phyloP scores from a whole-genome alignment of 2,888 invertebrate species.

The Baccha elongata region DNA sequence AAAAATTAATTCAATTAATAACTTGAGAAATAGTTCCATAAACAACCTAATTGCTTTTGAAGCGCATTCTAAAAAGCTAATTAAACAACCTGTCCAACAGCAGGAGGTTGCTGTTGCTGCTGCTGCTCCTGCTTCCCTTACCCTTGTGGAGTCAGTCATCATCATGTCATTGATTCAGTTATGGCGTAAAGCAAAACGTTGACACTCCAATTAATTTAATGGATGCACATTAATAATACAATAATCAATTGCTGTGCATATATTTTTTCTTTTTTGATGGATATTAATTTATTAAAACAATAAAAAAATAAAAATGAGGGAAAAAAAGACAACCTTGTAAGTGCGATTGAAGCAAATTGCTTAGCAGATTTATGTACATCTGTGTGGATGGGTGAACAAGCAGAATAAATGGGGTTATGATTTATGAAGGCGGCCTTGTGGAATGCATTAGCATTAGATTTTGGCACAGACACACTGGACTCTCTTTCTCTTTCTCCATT shows the following conservation, averaged over 20 bases:
- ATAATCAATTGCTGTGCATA: constrained; percentile 52
- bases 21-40: constrained; percentile 55
- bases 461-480: constrained; percentile 46
- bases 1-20: constrained; percentile 46
- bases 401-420: constrained; percentile 58
- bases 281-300: constrained; percentile 57
- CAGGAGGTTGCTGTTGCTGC: constrained; percentile 11
- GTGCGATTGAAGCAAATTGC: constrained; percentile 30
- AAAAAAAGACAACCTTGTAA: constrained; percentile 2
- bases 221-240: constrained; percentile 64
- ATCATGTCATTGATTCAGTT: constrained; percentile 48
- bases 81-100: constrained; percentile 30
- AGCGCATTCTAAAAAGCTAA: constrained; percentile 55
- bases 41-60: constrained; percentile 67
- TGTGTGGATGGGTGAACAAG: constrained; percentile 36
- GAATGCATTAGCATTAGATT: constrained; percentile 69
- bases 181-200: constrained; percentile 53
- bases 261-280: constrained; percentile 38
- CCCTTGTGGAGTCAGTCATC: neutral
- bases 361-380: constrained; percentile 12
- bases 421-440: constrained; percentile 66
- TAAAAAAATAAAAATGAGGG: constrained; percentile 11
- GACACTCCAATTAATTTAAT: constrained; percentile 72
- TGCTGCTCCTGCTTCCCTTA: neutral
- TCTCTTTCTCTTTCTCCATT: neutral